Evolutionary conservation across 2,888 invertebrate species (phyloP), one percentile per base, ranked within the genome.

Genomic region (Epiblema foenella): DNA sequence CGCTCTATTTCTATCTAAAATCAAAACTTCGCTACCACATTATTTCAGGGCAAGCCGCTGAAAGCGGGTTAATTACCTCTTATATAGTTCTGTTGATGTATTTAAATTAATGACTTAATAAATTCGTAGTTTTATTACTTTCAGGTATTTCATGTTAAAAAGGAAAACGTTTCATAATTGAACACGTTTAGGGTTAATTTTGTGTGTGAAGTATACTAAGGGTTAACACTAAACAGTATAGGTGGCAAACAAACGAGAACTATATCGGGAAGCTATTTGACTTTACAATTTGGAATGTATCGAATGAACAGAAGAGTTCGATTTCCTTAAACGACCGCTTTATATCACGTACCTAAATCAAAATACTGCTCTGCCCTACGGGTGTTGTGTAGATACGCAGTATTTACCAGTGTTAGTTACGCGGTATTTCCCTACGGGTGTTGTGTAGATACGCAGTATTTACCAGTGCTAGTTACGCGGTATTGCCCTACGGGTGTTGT

Each of bases 31-130:
- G 73, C 73, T 72, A 24, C 77, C 18, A 72, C 70, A 62, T 75
- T 73, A 60, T 79, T 74, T 72, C 56, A 62, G 73, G 73, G 69
- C 64, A 63, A 76, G 75, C 77, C 63, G 71, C 60, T 69, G 74
- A 74, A 76, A 78, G 78, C 68, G 74, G 73, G 73, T 72, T 72
- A 80, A 77, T 72, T 63, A 46, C 11, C 20, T 46, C 24, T 64
- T 59, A 42, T 52, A 57, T 51, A 49, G 52, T 59, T 42, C 18
- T 70, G 70, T 70, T 70, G 70, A 70, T 66, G 46, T 49, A 66
- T 70, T 70, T 66, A 70, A 54, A 46, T 66, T 70, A 49, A 70
- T 66, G 70, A 54, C 65, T 70, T 66, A 65, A 70, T 70, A 66
- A 70, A 70, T 37, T 70, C 12, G 11, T 54, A 60, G 54, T n/a